A percentile compares a stretch with the other conserved stretches of the same genome.
Conservation (phyloP, 2,113 vertebrate genomes). For the Pseudorhombus dupliciocellatus region DNA sequence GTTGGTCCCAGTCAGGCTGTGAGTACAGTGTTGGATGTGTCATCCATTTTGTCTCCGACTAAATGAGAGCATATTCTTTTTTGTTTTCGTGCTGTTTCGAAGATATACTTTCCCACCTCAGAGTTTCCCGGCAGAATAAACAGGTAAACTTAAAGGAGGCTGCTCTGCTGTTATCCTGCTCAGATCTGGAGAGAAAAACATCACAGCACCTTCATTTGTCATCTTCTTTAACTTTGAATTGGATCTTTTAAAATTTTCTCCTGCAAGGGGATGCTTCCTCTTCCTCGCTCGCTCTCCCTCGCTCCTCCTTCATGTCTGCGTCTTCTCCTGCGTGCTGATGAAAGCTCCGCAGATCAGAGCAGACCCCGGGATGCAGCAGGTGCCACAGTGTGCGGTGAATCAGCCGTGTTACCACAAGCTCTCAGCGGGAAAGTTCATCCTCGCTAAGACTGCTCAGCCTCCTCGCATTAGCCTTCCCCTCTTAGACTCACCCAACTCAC, state of each 20-base stretch:
- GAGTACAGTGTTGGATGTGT: not conserved
- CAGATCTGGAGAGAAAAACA: constrained; percentile 26
- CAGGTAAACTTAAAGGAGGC: not conserved
- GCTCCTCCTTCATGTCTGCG: not conserved
- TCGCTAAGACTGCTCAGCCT: constrained; percentile 39
- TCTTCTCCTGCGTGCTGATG: constrained; percentile 11
- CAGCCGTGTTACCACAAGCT: constrained; percentile 31
- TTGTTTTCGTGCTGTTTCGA: not conserved
- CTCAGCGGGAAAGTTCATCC: constrained; percentile 51
- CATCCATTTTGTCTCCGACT: constrained; percentile 14
- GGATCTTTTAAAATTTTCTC: constrained; percentile 7
- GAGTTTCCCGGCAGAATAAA: not conserved
- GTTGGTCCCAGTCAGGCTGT: constrained; percentile 1
- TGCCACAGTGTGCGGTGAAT: constrained; percentile 51
- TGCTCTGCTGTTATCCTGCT: not conserved
- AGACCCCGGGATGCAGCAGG: constrained; percentile 33
- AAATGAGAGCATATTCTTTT: not conserved
- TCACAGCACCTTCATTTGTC: constrained; percentile 33
- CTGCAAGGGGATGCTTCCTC: constrained; percentile 6
- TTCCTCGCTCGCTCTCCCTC: not conserved
- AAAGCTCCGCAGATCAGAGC: constrained; percentile 42
- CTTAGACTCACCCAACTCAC: not conserved
- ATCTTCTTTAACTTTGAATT: constrained; percentile 21
- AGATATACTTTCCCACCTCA: not conserved
- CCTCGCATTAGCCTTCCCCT: constrained; percentile 31